Evolutionary conservation across 2,888 invertebrate genomes (phyloP), one percentile per base, ranked within the genome.

Genomic region (Atethmia centrago): DNA sequence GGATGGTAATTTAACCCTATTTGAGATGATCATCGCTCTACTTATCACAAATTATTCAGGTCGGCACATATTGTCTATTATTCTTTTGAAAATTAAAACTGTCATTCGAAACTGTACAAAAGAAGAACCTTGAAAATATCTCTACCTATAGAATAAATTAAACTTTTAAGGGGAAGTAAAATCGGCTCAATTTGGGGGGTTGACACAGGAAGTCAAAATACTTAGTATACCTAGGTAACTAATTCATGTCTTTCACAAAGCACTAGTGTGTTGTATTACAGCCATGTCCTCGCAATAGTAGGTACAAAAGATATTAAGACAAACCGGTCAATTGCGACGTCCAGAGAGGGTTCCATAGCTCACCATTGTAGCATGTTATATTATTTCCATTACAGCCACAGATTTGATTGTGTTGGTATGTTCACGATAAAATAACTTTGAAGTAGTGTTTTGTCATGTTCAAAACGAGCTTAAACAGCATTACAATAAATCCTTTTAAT

Each of bases 361-460:
- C 63, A 64, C 47, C 21, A 14, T 31, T 47, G 47, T 21, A 31
- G 28, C 45, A 31, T 58, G 12, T 21, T 12, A 7, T 21, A 7
- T 14, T 53, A 53, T 5, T n/a, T 51, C n/a, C 5, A n/a, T 14
- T 51, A 5, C n/a, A 51, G 21, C n/a, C n/a, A n/a, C 31, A 28
- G 21, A 58, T 58, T 31, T 21, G 3, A 21, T 31, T 58, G 31
- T 58, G 21, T 21, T 31, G 28, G 21, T 58, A 21, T 21, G 21
- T 31, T 7, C 56, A 31, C 21, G 21, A 58, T 58, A 58, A 31
- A 21, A 28, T 3, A 28, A 56, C 19, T n/a, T n/a, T n/a, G n/a
- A n/a, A 51, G 51, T n/a, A 51, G 51, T 51, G 51, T 51, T 51
- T n/a, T n/a, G 51, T n/a, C n/a, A n/a, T n/a, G 51, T 12, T 51